A percentile compares a stretch with the other conserved stretches of the same genome.
Evolutionary conservation across 2,113 vertebrate species (phyloP).

Genomic region (Ibidorhyncha struthersii): DNA sequence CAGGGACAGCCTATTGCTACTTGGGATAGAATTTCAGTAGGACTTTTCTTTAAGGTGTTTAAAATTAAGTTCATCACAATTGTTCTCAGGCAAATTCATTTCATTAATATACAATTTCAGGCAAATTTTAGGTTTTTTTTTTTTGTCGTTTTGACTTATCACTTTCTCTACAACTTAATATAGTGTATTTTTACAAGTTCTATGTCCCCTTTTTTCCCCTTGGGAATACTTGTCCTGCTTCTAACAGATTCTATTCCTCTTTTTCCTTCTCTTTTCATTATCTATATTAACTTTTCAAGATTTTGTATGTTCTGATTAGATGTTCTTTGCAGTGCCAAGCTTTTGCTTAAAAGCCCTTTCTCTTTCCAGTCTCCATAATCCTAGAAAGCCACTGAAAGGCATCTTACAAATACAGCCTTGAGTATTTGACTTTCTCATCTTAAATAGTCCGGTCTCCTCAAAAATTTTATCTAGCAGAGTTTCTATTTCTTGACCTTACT

Average conservation of each 20-base stretch:
- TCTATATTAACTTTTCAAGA: neutral
- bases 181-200: neutral
- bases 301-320: neutral
- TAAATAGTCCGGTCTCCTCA: neutral
- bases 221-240: neutral
- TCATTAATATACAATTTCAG: neutral
- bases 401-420: neutral
- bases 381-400: neutral
- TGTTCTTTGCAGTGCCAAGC: neutral
- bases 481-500: neutral
- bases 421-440: neutral
- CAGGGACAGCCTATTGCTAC: neutral
- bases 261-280: neutral
- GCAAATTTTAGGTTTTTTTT: neutral
- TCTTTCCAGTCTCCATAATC: neutral
- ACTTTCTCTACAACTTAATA: neutral
- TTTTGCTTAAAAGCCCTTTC: neutral
- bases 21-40: neutral
- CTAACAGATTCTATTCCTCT: neutral
- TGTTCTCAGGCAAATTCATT: neutral
- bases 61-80: neutral
- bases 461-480: neutral
- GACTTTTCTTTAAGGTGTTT: neutral
- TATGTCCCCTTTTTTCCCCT: neutral
- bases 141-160: neutral